Percentiles rank a stretch among this genome's conserved stretches.
Conservation (phyloP, 2,113 vertebrate genomes). For the Struthio camelus region DNA sequence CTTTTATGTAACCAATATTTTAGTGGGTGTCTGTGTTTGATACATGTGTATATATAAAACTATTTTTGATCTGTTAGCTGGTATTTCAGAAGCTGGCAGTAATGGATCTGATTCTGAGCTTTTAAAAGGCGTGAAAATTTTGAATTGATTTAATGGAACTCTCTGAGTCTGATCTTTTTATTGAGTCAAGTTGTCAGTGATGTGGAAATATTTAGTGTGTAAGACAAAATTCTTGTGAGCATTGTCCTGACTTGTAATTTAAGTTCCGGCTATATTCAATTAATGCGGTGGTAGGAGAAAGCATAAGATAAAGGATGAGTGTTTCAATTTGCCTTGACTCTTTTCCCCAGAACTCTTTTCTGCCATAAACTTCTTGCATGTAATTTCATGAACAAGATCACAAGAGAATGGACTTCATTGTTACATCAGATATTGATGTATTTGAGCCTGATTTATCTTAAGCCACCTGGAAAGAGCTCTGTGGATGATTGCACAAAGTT, state of each 20-base stretch:
- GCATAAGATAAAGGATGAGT: not conserved
- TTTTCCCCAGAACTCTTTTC: not conserved
- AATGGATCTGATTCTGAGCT: not conserved
- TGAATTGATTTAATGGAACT: not conserved
- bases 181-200: not conserved
- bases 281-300: not conserved
- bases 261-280: not conserved
- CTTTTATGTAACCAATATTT: not conserved
- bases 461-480: not conserved
- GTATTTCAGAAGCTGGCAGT: not conserved
- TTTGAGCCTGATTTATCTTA: not conserved
- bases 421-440: not conserved
- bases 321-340: not conserved
- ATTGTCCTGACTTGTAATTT: not conserved
- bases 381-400: not conserved
- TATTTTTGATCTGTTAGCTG: not conserved
- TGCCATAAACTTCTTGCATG: not conserved
- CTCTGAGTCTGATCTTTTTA: not conserved
- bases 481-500: not conserved
- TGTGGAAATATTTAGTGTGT: not conserved
- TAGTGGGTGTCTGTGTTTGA: not conserved
- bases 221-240: not conserved
- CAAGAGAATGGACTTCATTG: not conserved
- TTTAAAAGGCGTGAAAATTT: not conserved
- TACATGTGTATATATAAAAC: not conserved